These are phyloP conservation scores for Loripinus fragilis DNA, from an alignment of 2,888 invertebrate species.

Conservation along the genomic window DNA sequence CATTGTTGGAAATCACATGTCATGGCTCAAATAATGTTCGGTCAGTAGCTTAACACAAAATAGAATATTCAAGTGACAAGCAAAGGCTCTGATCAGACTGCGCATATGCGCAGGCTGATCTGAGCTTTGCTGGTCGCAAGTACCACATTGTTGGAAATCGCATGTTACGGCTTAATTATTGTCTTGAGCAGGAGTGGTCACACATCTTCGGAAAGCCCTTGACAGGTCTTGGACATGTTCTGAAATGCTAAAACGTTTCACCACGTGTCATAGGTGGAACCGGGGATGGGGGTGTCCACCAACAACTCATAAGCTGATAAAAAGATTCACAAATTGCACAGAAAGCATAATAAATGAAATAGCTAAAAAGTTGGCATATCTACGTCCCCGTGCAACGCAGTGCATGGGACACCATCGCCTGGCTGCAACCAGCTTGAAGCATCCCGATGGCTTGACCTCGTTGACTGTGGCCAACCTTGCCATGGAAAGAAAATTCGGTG, in stretches of 20 bases:
- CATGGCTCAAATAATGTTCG: no score
- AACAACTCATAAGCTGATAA: neutral
- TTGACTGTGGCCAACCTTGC: neutral
- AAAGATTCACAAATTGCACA: neutral
- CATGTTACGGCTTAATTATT: no score
- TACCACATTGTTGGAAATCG: no score
- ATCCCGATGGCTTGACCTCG: constrained; percentile 2
- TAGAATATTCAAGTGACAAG: no score
- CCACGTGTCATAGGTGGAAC: neutral
- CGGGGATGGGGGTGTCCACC: neutral
- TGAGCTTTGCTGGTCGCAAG: no score
- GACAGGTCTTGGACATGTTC: constrained; percentile 13
- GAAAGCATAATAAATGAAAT: neutral
- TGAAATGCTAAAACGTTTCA: constrained; percentile 7
- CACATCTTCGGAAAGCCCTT: constrained; percentile 20
- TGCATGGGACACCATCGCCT: neutral
- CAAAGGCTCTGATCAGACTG: no score
- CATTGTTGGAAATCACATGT: no score
- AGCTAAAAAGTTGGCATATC: neutral
- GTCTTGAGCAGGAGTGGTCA: constrained; percentile 13
- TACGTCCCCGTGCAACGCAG: neutral
- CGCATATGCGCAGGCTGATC: no score
- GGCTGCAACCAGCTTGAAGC: constrained; percentile 1
- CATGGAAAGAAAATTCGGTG: neutral
- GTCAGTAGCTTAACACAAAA: no score